These are phyloP conservation scores for Eilema caniola DNA, from an alignment of 2,888 invertebrate species.

Conservation along the genomic window DNA sequence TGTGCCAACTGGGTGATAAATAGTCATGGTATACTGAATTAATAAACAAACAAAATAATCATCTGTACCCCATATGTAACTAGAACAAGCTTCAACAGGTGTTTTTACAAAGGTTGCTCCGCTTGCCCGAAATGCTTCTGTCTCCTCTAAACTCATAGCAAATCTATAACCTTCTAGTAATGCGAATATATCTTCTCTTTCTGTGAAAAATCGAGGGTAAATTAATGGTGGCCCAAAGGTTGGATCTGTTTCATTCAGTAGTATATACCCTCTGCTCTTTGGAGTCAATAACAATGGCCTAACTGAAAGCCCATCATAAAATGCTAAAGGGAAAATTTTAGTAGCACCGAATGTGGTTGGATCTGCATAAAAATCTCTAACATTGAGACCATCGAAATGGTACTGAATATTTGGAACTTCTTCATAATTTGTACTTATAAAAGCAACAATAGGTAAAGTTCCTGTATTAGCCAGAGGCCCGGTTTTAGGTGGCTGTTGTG, in stretches of 20 bases:
- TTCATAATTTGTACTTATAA: constrained; percentile 86
- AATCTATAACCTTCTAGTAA: constrained; percentile 88
- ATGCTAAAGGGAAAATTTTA: constrained; percentile 86
- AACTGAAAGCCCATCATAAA: constrained; percentile 88
- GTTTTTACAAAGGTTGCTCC: constrained; percentile 86
- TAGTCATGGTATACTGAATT: constrained; percentile 89
- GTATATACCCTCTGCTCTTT: constrained; percentile 88
- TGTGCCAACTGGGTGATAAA: constrained; percentile 90
- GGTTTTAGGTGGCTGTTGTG: constrained; percentile 68
- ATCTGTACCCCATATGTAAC: constrained; percentile 87
- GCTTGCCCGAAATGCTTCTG: constrained; percentile 85
- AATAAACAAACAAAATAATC: constrained; percentile 90
- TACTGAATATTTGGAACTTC: constrained; percentile 89
- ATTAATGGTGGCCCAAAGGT: constrained; percentile 90
- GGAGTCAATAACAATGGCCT: constrained; percentile 89
- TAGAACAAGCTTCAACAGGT: constrained; percentile 87
- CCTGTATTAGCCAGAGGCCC: constrained; percentile 87
- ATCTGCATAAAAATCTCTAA: constrained; percentile 86
- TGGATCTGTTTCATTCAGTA: constrained; percentile 90
- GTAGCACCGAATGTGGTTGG: constrained; percentile 83
- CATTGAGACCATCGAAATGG: constrained; percentile 87
- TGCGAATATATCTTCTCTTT: constrained; percentile 88
- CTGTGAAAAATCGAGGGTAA: constrained; percentile 89
- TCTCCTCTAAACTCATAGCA: constrained; percentile 86
- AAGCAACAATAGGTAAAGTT: constrained; percentile 86